phyloP scores from a whole-genome alignment of 2,888 invertebrate genomes.

The Trichogramma evanescens region DNA sequence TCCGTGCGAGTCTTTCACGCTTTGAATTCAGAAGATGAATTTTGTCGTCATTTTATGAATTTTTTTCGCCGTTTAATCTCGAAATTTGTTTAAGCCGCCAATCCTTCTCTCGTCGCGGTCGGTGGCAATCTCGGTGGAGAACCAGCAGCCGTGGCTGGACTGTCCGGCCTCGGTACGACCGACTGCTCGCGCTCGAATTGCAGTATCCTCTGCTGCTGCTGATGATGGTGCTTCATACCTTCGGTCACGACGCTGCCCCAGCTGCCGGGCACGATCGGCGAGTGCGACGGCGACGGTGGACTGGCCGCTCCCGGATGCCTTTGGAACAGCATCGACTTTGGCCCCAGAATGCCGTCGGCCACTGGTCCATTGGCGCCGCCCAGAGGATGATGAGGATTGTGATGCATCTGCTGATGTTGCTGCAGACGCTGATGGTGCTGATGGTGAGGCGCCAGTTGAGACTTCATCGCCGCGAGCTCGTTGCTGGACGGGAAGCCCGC shows the following conservation, averaged over 20 bases:
- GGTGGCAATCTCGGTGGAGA: constrained; percentile 55
- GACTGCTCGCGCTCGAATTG: constrained; percentile 49
- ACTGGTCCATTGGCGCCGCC: constrained; percentile 36
- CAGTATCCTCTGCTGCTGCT: constrained; percentile 29
- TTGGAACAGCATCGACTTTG: constrained; percentile 44
- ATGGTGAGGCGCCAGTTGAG: background rate
- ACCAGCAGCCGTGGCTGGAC: constrained; percentile 52
- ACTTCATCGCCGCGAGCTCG: constrained; percentile 36
- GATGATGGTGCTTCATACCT: background rate
- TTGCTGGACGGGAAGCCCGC: constrained; percentile 51
- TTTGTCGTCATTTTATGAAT: too few relatives aligned
- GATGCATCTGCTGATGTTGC: constrained; percentile 38
- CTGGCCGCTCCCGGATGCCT: constrained; percentile 25
- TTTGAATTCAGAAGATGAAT: too few relatives aligned
- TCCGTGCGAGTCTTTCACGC: constrained; percentile 1
- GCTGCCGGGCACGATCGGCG: constrained; percentile 45
- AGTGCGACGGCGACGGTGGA: constrained; percentile 40
- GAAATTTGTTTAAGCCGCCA: constrained; percentile 55
- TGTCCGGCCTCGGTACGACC: constrained; percentile 35
- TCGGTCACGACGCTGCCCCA: too few relatives aligned
- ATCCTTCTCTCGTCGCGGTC: constrained; percentile 61
- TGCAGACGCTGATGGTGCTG: background rate
- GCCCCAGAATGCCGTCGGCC: constrained; percentile 21
- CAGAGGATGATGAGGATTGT: constrained; percentile 42
- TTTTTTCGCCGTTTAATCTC: too few relatives aligned